Evolutionary conservation across 2,797 vertebrate species (phyloP), one percentile per base, ranked within the genome.

Genomic region (Sternarchorhynchus goeldii): DNA sequence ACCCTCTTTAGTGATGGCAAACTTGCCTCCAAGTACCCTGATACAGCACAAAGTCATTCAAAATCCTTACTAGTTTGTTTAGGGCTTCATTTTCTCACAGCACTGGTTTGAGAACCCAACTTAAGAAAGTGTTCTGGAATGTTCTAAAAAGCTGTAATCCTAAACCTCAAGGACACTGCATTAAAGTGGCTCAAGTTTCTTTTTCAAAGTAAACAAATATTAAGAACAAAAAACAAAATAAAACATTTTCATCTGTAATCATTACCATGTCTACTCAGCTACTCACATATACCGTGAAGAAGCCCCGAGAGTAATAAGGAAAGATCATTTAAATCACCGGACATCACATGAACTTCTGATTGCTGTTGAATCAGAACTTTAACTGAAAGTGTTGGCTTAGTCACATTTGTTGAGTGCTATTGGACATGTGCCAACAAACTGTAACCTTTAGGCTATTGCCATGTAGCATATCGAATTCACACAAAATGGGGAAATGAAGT

Each of bases 101-200:
- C 70, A 76, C 60, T 60, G 68, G 77, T 78, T 84, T 81, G 55
- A 79, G 71, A 58, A 66, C 53, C 73, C 59, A 79, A 73, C 77
- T 79, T 76, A 62, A 80, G 76, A 25, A 81, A 79, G 63, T 56
- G 67, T 66, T 80, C 77, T 77, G 77, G 66, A 85, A 81, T 25
- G 25, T 25, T 81, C 79, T 63, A 62, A n/a, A 83, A 75, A 76
- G 58, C 79, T n/a, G n/a, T 82, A 84, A 83, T 79, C 70, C 60
- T 75, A 78, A 59, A 60, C 31, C 65, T 45, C 41, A 32, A 71
- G 76, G 67, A 77, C 78, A 36, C 50, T 69, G 75, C 56, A 77
- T 80, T 67, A 75, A 62, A 72, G 71, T 75, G 41, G 25, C 41
- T 62, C 2, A 1, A 34, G 72, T 70, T 78, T 76, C 68, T 81